phyloP scores from a whole-genome alignment of 2,797 vertebrate genomes.

The Danio choprae region DNA sequence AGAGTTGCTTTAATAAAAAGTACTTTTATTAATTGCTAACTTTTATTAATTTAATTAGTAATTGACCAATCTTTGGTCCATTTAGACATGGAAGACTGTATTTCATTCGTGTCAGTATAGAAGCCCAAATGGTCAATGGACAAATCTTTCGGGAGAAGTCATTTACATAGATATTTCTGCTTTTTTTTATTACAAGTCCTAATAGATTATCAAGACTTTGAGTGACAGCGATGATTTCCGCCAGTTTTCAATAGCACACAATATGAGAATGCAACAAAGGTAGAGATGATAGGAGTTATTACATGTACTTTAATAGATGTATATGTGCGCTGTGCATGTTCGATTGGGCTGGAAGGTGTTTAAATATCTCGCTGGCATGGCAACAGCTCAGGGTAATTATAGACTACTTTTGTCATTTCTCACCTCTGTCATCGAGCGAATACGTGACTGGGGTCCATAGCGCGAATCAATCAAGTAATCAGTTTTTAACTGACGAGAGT shows the following conservation, averaged over 20 bases:
- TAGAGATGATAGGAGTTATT: constrained; percentile 52
- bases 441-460: constrained; percentile 55
- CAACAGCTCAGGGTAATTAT: constrained; percentile 55
- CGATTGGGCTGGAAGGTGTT: constrained; percentile 16
- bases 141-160: not conserved
- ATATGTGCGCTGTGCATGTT: constrained; percentile 26
- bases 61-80: not conserved
- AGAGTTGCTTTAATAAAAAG: constrained; percentile 2
- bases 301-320: constrained; percentile 45
- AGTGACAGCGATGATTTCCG: constrained; percentile 37
- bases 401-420: constrained; percentile 51
- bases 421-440: constrained; percentile 53
- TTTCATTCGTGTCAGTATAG: not conserved
- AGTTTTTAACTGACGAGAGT: constrained; percentile 56
- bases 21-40: not conserved
- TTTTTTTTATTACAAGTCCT: constrained; percentile 20
- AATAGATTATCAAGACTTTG: constrained; percentile 31
- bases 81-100: not conserved
- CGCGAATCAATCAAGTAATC: constrained; percentile 62
- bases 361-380: constrained; percentile 44
- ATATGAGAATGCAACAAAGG: constrained; percentile 41
- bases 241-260: constrained; percentile 31
- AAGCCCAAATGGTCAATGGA: not conserved
- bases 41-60: constrained; percentile 16
- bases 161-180: constrained; percentile 24